Evolutionary conservation across 1,140 invertebrate genomes (phyloP).

Genomic region (Drosophila subpulchrella): DNA sequence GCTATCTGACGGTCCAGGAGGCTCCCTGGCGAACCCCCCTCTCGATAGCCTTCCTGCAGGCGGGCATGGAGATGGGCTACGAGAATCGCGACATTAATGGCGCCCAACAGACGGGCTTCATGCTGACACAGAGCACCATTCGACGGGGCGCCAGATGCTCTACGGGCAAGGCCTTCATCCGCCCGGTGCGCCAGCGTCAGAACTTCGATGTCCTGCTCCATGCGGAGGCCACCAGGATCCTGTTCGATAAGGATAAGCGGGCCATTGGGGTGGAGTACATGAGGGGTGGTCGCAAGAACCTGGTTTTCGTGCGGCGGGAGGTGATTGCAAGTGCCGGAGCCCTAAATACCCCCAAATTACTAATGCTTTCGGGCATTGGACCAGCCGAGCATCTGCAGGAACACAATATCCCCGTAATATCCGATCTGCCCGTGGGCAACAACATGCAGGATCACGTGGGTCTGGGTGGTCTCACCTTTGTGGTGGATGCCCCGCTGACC

Average conservation of each 20-base stretch:
- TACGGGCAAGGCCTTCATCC: conserved; percentile 94
- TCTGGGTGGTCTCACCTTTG: conserved; percentile 92
- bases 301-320: conserved; percentile 90
- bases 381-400: conserved; percentile 91
- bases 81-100: conserved; percentile 93
- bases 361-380: conserved; percentile 96
- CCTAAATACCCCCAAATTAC: conserved; percentile 92
- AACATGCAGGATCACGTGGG: conserved; percentile 92
- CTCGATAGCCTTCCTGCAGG: conserved; percentile 92
- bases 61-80: conserved; percentile 92
- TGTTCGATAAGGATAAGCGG: conserved; percentile 89
- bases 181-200: conserved; percentile 90
- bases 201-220: conserved; percentile 94
- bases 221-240: conserved; percentile 90
- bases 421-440: conserved; percentile 91
- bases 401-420: conserved; percentile 90
- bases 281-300: conserved; percentile 87
- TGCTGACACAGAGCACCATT: conserved; percentile 94
- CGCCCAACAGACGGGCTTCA: conserved; percentile 92
- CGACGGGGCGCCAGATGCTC: conserved; percentile 94
- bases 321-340: conserved; percentile 93
- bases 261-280: conserved; percentile 92
- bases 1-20: conserved; percentile 94
- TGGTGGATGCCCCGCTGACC: conserved; percentile 91
- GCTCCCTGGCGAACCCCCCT: conserved; percentile 92